Evolutionary conservation across 23 tunicate species (phyloP).

Genomic region (Botrylloides violaceus): DNA sequence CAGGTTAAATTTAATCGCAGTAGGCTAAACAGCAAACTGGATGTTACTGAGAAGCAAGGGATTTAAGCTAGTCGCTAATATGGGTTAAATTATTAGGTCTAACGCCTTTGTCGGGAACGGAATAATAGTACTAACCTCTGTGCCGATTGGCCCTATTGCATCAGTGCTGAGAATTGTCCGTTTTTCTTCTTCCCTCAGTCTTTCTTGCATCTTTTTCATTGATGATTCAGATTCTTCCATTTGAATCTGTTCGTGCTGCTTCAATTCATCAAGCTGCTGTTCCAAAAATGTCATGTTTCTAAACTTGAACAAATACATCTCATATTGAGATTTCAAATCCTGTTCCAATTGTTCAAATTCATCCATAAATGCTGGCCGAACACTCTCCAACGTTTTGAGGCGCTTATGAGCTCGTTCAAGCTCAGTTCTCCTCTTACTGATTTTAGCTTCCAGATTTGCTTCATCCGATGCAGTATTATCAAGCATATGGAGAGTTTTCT

Average conservation of each 20-base stretch:
- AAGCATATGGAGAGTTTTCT: slow-evolving; percentile 65
- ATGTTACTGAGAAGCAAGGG: too few species aligned
- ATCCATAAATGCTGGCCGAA: slow-evolving; percentile 97
- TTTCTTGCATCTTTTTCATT: slow-evolving; percentile 53
- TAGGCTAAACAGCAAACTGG: too few species aligned
- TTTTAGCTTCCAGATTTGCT: slow-evolving; percentile 83
- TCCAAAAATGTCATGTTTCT: slow-evolving; percentile 82
- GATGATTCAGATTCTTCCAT: slow-evolving; percentile 64
- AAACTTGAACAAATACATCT: slow-evolving; percentile 67
- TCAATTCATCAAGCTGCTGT: slow-evolving; percentile 69
- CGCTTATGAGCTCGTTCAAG: slow-evolving; percentile 82
- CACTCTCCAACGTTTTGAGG: slow-evolving; percentile 71
- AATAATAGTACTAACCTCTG: slow-evolving; percentile 7
- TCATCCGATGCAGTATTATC: slow-evolving; percentile 91
- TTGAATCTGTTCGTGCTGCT: slow-evolving; percentile 39
- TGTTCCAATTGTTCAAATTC: slow-evolving; percentile 81
- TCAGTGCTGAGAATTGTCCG: slow-evolving; percentile 26
- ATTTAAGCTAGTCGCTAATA: too few species aligned
- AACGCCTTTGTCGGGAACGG: too few species aligned
- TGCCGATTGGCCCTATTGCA: background rate
- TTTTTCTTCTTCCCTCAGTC: slow-evolving; percentile 75
- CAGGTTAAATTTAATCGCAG: too few species aligned
- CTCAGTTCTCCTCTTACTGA: slow-evolving; percentile 76
- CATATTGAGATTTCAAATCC: slow-evolving; percentile 77
- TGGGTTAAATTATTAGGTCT: too few species aligned